Percentiles rank a stretch among this genome's conserved stretches.
Evolutionary conservation across 2,888 invertebrate species (phyloP).

Genomic region (Alsophila aescularia): DNA sequence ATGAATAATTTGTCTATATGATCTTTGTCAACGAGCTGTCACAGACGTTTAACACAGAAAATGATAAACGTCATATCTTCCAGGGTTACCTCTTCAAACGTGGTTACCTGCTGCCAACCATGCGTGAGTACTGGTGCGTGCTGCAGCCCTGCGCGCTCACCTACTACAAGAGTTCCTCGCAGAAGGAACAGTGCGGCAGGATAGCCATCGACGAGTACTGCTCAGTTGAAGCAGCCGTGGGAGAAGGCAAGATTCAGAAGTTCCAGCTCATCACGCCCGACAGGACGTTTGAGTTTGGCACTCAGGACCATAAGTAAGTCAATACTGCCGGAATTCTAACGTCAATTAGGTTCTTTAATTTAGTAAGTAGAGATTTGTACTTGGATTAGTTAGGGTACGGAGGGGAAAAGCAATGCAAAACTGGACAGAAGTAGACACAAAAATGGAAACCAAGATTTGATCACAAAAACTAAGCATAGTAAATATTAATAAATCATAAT

Average conservation of each 20-base stretch:
- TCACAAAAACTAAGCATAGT: no score
- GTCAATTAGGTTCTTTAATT: no score
- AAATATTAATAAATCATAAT: no score
- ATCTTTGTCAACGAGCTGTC: no score
- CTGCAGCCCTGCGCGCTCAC: slow-evolving; percentile 89
- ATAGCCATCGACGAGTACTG: slow-evolving; percentile 87
- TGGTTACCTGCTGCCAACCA: slow-evolving; percentile 89
- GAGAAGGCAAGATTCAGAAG: slow-evolving; percentile 83
- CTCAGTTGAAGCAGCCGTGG: slow-evolving; percentile 86
- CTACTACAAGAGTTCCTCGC: slow-evolving; percentile 89
- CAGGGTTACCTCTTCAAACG: slow-evolving; percentile 90
- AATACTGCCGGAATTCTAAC: neutral
- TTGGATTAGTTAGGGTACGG: no score
- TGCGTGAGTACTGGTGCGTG: slow-evolving; percentile 93
- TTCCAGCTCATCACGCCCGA: slow-evolving; percentile 89
- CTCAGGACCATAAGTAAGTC: slow-evolving; percentile 88
- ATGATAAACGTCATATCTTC: slow-evolving; percentile 24
- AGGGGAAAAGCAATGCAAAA: no score
- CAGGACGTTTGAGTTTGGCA: slow-evolving; percentile 89
- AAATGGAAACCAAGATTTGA: no score
- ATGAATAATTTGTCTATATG: no score
- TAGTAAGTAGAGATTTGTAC: no score
- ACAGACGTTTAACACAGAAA: no score
- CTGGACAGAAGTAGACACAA: no score
- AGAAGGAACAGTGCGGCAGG: slow-evolving; percentile 88